Evolutionary conservation across 2,888 invertebrate genomes (phyloP).

Genomic region (Tenthredo distinguenda): DNA sequence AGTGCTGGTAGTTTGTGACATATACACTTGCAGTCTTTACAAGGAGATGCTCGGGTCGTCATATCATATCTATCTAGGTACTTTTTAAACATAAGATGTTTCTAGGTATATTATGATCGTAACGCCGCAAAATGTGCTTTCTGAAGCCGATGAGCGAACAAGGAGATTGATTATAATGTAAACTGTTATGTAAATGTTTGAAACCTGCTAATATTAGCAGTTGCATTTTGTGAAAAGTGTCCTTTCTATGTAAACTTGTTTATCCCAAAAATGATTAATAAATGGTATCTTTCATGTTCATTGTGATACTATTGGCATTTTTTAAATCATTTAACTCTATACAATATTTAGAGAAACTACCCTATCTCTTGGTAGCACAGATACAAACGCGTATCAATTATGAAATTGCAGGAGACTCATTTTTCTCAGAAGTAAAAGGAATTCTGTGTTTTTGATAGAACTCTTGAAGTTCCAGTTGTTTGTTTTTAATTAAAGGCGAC

Average conservation of each 20-base stretch:
- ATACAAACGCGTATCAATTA: neutral
- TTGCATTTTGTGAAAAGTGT: constrained; percentile 76
- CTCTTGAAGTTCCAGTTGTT: neutral
- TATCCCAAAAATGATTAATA: constrained; percentile 70
- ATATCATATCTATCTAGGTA: constrained; percentile 43
- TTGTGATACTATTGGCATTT: constrained; percentile 16
- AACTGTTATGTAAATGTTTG: constrained; percentile 69
- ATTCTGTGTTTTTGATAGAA: neutral
- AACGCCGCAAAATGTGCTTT: constrained; percentile 43
- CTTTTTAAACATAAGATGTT: constrained; percentile 33
- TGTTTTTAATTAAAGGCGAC: neutral
- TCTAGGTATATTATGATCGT: constrained; percentile 38
- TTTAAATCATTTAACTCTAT: neutral
- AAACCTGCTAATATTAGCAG: constrained; percentile 69
- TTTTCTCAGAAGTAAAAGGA: neutral
- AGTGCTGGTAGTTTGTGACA: constrained; percentile 59
- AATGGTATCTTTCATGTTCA: constrained; percentile 71
- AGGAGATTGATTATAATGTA: constrained; percentile 58
- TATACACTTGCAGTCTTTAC: constrained; percentile 44
- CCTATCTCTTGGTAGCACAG: neutral
- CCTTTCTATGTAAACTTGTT: constrained; percentile 77
- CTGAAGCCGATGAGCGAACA: constrained; percentile 39
- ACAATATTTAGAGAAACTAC: neutral
- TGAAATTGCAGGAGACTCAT: neutral
- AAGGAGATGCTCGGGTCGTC: constrained; percentile 27